phyloP scores from a whole-genome alignment of 2,113 vertebrate species.

The Phylloscopus trochilus region DNA sequence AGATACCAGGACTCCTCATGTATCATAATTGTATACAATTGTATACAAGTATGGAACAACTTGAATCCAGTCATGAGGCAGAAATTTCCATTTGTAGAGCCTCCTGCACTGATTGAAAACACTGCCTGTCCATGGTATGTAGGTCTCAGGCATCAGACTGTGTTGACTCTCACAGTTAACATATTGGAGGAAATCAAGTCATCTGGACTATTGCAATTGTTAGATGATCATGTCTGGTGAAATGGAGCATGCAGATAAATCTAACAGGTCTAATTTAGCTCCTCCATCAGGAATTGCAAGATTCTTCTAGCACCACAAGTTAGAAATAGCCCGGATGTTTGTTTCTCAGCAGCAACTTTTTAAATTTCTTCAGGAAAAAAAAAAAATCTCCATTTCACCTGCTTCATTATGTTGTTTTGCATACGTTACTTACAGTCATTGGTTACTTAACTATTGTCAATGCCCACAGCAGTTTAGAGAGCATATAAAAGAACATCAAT shows the following conservation, averaged over 20 bases:
- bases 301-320: not conserved
- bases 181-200: not conserved
- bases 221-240: not conserved
- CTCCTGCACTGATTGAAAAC: not conserved
- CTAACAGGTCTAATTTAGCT: not conserved
- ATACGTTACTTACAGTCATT: not conserved
- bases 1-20: not conserved
- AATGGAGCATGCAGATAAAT: not conserved
- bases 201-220: not conserved
- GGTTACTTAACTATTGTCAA: not conserved
- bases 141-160: not conserved
- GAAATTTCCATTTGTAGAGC: not conserved
- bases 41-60: not conserved
- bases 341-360: not conserved
- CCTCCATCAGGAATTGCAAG: not conserved
- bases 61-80: not conserved
- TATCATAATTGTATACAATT: not conserved
- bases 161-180: not conserved
- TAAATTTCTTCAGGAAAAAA: not conserved
- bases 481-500: not conserved
- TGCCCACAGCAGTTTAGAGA: not conserved
- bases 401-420: not conserved
- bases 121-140: accelerated
- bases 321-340: not conserved
- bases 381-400: not conserved